A percentile compares a stretch with the other conserved stretches of the same genome.
Conservation (phyloP, 1,140 invertebrate genomes). For the Drusus annulatus region DNA sequence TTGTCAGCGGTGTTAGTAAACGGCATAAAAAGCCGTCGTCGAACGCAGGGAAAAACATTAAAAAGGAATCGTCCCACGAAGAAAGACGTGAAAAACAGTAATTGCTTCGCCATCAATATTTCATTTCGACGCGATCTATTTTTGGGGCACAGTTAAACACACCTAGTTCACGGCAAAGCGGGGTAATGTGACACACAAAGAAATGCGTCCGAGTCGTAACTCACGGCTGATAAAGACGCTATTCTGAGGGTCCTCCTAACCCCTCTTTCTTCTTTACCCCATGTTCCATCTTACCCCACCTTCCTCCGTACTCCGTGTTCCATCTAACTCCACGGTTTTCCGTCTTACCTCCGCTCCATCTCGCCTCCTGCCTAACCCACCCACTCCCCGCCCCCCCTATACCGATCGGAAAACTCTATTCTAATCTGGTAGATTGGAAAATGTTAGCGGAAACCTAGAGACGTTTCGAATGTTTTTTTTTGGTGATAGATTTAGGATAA, state of each 20-base stretch:
- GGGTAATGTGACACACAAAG: conserved; percentile 50
- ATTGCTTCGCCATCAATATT: too few species aligned
- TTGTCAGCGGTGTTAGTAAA: too few species aligned
- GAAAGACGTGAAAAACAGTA: too few species aligned
- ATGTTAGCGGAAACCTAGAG: conserved; percentile 25
- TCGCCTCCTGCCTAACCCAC: too few species aligned
- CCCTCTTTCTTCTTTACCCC: not conserved
- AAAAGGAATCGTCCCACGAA: too few species aligned
- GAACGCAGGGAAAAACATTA: too few species aligned
- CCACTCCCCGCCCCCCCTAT: not conserved
- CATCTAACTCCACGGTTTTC: too few species aligned
- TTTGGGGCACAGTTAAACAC: too few species aligned
- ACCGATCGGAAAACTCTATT: conserved; percentile 32
- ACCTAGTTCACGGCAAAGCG: conserved; percentile 7
- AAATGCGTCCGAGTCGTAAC: conserved; percentile 58
- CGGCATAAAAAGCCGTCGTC: too few species aligned
- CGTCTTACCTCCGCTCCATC: not conserved
- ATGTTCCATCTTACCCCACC: not conserved
- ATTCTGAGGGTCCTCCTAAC: conserved; percentile 22
- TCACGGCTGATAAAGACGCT: conserved; percentile 55
- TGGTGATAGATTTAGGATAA: conserved; percentile 27
- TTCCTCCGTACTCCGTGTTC: not conserved
- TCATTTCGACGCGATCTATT: too few species aligned
- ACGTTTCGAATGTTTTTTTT: conserved; percentile 23
- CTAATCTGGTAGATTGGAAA: conserved; percentile 36